A percentile compares a stretch with the other conserved stretches of the same genome.
Conservation (phyloP, 2,888 invertebrate species). For the Caenorhabditis zanzibari region DNA sequence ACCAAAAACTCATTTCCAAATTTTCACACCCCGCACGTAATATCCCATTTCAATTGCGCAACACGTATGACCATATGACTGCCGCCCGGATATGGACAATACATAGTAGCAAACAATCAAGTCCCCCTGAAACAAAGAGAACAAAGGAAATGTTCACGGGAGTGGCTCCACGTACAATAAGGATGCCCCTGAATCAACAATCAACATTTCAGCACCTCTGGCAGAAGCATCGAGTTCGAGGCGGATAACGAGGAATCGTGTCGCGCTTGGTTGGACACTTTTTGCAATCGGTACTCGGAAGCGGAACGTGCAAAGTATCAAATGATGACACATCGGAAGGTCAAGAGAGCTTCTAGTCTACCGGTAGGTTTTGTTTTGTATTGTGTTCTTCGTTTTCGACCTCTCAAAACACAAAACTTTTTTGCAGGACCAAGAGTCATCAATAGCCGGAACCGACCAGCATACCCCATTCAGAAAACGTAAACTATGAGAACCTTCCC, state of each 20-base stretch:
- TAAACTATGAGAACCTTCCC: slow-evolving; percentile 45
- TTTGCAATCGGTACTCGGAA: slow-evolving; percentile 83
- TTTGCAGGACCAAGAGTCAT: slow-evolving; percentile 62
- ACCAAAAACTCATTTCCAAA: background rate
- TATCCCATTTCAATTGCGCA: slow-evolving; percentile 15
- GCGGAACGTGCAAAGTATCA: slow-evolving; percentile 58
- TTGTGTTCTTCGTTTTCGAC: background rate
- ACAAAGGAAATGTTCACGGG: slow-evolving; percentile 42
- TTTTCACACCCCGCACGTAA: background rate
- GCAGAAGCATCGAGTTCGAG: slow-evolving; percentile 83
- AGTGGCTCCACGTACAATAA: slow-evolving; percentile 17
- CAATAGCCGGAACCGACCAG: slow-evolving; percentile 42
- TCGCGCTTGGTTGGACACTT: slow-evolving; percentile 85
- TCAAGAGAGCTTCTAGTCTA: slow-evolving; percentile 54
- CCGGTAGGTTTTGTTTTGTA: slow-evolving; percentile 49
- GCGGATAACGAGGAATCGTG: slow-evolving; percentile 86
- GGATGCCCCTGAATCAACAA: slow-evolving; percentile 52
- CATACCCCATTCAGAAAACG: slow-evolving; percentile 57
- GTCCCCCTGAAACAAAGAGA: slow-evolving; percentile 61
- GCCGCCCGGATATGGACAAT: background rate
- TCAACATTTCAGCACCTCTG: slow-evolving; percentile 73
- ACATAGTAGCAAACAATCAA: slow-evolving; percentile 38
- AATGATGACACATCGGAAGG: slow-evolving; percentile 50
- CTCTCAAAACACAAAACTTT: background rate
- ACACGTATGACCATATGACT: slow-evolving; percentile 27